A percentile compares a stretch with the other conserved stretches of the same genome.
These are phyloP conservation scores for Beroe forskalii DNA, from an alignment of 37 sponge, comb jelly and placozoan genomes.

Conservation along the genomic window DNA sequence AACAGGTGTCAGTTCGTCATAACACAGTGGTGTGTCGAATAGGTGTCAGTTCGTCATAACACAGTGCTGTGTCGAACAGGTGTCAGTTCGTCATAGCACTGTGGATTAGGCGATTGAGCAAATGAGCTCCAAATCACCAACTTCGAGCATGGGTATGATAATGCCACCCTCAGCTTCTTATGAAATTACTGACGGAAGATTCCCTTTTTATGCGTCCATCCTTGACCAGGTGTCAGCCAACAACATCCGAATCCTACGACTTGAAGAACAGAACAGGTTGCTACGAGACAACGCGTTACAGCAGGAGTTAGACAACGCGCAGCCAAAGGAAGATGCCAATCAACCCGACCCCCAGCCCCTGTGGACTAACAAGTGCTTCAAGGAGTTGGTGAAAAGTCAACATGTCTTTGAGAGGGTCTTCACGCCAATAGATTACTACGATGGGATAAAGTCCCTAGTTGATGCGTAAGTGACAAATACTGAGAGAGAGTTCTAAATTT, in stretches of 20 bases:
- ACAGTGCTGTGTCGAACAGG: no score
- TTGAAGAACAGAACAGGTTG: slow-evolving; percentile 38
- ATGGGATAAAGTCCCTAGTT: slow-evolving; percentile 64
- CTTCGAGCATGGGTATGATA: no score
- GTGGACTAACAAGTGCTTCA: slow-evolving; percentile 54
- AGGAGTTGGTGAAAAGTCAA: slow-evolving; percentile 63
- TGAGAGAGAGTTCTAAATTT: no score
- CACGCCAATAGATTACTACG: slow-evolving; percentile 57
- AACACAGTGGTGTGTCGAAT: no score
- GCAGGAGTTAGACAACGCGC: slow-evolving; percentile 30
- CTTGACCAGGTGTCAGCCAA: slow-evolving; percentile 43
- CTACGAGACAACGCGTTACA: slow-evolving; percentile 38
- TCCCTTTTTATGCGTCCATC: no score
- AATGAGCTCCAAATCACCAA: no score
- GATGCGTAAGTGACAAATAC: slow-evolving; percentile 10
- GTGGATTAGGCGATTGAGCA: no score
- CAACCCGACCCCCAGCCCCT: slow-evolving; percentile 40
- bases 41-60: no score
- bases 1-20: no score
- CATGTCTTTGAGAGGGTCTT: slow-evolving; percentile 64
- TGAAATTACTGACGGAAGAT: no score
- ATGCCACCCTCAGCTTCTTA: no score
- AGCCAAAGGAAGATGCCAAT: neutral
- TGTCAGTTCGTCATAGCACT: no score
- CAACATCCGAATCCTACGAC: slow-evolving; percentile 61